Conservation (phyloP, 2,113 vertebrate genomes). For the Kryptolebias marmoratus region DNA sequence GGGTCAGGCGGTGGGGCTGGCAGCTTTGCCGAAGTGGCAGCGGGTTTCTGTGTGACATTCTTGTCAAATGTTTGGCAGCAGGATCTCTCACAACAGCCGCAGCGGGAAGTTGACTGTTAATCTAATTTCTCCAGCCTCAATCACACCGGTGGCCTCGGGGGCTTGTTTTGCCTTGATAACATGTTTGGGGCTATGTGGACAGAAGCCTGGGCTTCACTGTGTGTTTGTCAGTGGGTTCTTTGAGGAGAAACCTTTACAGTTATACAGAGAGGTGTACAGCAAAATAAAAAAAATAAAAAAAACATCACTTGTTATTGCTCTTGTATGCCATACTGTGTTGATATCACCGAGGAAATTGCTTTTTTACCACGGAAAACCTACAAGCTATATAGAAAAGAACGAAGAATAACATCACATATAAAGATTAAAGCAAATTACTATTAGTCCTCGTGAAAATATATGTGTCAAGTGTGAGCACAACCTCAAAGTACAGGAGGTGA, state of each 20-base stretch:
- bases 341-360: slow-evolving; percentile 36
- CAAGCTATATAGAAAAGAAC: slow-evolving; percentile 15
- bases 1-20: slow-evolving; percentile 65
- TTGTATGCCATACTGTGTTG: slow-evolving; percentile 29
- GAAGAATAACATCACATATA: slow-evolving; percentile 35
- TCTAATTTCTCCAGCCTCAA: slow-evolving; percentile 62
- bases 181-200: slow-evolving; percentile 51
- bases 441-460: slow-evolving; percentile 7
- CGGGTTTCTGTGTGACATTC: slow-evolving; percentile 58
- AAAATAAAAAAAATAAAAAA: slow-evolving; percentile 9
- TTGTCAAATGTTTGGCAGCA: slow-evolving; percentile 70
- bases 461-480: too few relatives aligned
- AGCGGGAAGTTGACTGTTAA: slow-evolving; percentile 63
- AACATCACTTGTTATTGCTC: slow-evolving; percentile 24
- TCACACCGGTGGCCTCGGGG: slow-evolving; percentile 41
- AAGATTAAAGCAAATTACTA: slow-evolving; percentile 11
- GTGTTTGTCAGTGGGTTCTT: slow-evolving; percentile 6
- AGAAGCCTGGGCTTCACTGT: slow-evolving; percentile 15
- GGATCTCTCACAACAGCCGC: slow-evolving; percentile 66
- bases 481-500: too few relatives aligned
- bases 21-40: slow-evolving; percentile 38
- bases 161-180: slow-evolving; percentile 32
- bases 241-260: slow-evolving; percentile 22
- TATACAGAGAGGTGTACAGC: slow-evolving; percentile 10
- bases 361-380: slow-evolving; percentile 36